Percentiles rank a stretch among this genome's conserved stretches.
Conservation (phyloP, 2,113 vertebrate genomes). For the Neomonachus schauinslandi region DNA sequence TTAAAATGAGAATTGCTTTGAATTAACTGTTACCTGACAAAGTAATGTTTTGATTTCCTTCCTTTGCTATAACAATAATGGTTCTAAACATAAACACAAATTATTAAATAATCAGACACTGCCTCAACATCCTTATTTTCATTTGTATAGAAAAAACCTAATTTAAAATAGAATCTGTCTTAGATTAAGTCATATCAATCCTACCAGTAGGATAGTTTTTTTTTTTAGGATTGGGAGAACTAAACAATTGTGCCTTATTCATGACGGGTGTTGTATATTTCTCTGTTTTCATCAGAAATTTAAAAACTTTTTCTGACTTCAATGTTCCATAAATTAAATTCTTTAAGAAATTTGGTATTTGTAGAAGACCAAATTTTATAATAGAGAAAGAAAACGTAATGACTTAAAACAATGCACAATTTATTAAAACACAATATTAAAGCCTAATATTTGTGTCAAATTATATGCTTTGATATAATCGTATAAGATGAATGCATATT, state of each 20-base stretch:
- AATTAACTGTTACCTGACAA: slow-evolving; percentile 6
- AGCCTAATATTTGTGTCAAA: not conserved
- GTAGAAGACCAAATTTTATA: not conserved
- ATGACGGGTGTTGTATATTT: not conserved
- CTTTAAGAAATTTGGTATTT: not conserved
- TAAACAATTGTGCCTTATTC: not conserved
- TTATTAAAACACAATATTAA: not conserved
- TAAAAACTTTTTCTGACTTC: not conserved
- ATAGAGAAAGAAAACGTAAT: not conserved
- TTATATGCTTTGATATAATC: not conserved
- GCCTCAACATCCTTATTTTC: not conserved
- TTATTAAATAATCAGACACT: not conserved
- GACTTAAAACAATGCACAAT: not conserved
- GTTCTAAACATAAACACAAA: not conserved
- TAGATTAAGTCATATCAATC: not conserved
- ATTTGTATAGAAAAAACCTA: not conserved
- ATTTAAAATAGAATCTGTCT: not conserved
- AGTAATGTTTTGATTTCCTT: not conserved
- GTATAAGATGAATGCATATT: not conserved
- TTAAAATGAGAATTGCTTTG: slow-evolving; percentile 2
- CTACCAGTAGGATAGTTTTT: not conserved
- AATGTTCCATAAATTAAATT: not conserved
- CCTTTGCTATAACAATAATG: not conserved
- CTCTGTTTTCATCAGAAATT: not conserved
- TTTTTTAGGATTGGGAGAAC: not conserved